Base-by-base conservation (phyloP, 2,113 vertebrate genomes). In the Brachyhypopomus gauderio region DNA sequence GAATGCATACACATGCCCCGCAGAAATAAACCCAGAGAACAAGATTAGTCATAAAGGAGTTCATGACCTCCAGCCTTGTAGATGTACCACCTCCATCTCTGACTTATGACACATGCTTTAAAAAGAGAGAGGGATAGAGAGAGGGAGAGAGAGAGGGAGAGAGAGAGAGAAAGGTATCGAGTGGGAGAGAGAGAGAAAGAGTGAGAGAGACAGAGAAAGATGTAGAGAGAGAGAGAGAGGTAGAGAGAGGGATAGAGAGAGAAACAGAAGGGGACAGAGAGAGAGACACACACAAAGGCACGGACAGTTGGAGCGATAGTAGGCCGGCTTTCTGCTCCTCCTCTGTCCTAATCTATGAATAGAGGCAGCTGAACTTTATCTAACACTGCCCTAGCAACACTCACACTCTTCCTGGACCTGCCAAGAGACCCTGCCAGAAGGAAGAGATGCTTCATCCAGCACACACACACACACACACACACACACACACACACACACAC, bases 261-360 rank as follows among this genome's bases (percentile, higher is more conserved):
- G 41, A 45, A 6, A 45, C 41, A 45, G 6, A 45, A 5, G 7
- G 41, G 41, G 41, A 45, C 9, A 1, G 48, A 56, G 66, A 52
- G 64, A 38, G 66, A 45, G 9, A 45, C 6, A 45, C 3, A 45
- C 41, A 45, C 41, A 45, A 45, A 45, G 41, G 5, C 6, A 45
- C 7, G 2, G 48, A 56, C 38, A 52, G 64, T 25, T 66, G 72
- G 22, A 64, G 30, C 9, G 12, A 14, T 19, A 36, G 63, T 30
- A 58, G 25, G 76, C 25, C 77, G 76, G 66, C 56, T 67, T 72
- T 72, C 70, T 63, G 66, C 36, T 67, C 58, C 77, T 70, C 20
- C 41, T 73, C 74, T 70, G 66, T 84, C 63, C 36, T 27, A 38
- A 30, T 69, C 63, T 81, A 83, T 87, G 75, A 72, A 76, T 85